Base-by-base conservation (phyloP, 30 jellyfish, hydroid and myxozoan genomes). In the Rhopilema esculentum region DNA sequence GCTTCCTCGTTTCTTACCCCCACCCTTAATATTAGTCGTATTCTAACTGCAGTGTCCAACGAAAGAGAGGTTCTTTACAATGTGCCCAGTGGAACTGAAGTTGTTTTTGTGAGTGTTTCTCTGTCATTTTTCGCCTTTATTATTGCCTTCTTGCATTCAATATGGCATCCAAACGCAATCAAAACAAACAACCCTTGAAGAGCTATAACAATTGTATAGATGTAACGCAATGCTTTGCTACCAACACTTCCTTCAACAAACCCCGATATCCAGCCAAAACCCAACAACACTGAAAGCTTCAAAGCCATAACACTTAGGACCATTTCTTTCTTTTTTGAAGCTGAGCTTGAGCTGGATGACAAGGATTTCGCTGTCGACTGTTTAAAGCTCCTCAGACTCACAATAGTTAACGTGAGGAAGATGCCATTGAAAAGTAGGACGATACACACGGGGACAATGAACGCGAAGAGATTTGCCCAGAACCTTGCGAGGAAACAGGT, bases 91-190 rank as follows among this genome's bases (percentile, higher is more conserved):
- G 25, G 65, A 25, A 24, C 4, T 0, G 24, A 4, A 19, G 80
- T 8, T 0, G 21, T 27, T 6, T 70, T 30, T 7, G 65, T 70
- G 21, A 8, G 65, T 24, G 80, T 7, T 4, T 20, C 78, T 26
- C 8, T 70, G 16, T 63, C 29, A 24, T 7, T 1, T 19, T 63
- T 70, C 48, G 8, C 27, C 79, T 1, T 27, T 61, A 52, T 28
- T n/a, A 61, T 4, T 62, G 65, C 28, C 6, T 61, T 67, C 88
- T 63, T 21, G 31, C 66, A 57, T 22, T 84, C 69, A 16, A 66
- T 66, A 80, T 86, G 89, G 61, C 95, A 74, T 23, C 95, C 89
- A 70, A 86, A 86, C 22, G 95, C 95, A 74, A 86, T 0, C 16
- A 74, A 75, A 17, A 86, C 95, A 24, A 86, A 57, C 20, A 72